Percentiles rank a stretch among this genome's conserved stretches.
Evolutionary conservation across 2,113 vertebrate genomes (phyloP).

Genomic region (Fulmarus glacialis): DNA sequence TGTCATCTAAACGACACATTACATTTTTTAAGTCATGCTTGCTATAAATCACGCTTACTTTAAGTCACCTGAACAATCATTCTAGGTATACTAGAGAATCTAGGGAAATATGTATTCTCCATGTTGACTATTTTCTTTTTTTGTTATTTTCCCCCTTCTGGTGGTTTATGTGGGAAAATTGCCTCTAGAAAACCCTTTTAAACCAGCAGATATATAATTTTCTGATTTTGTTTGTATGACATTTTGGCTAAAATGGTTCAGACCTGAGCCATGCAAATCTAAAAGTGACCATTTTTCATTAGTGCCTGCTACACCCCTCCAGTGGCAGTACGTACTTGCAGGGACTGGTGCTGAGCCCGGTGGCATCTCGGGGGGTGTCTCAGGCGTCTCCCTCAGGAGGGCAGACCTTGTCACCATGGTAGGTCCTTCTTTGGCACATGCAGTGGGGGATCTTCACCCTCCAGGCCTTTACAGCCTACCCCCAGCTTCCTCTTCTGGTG

Average conservation of each 20-base stretch:
- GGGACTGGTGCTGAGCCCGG: not conserved
- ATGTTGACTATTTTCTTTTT: not conserved
- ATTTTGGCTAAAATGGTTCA: not conserved
- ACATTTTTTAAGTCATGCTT: not conserved
- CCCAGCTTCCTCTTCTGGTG: not conserved
- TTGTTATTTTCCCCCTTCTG: not conserved
- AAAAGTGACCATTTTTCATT: not conserved
- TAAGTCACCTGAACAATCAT: not conserved
- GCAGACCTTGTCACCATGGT: not conserved
- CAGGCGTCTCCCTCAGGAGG: not conserved
- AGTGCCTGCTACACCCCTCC: no score
- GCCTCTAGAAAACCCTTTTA: not conserved
- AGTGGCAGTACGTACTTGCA: not conserved
- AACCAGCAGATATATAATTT: not conserved
- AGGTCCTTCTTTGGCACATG: not conserved
- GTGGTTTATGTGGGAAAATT: not conserved
- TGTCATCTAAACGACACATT: not conserved
- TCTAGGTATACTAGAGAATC: not conserved
- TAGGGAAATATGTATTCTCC: not conserved
- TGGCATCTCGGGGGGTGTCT: not conserved
- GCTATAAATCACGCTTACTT: not conserved
- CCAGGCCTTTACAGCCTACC: not conserved
- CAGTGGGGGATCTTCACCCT: not conserved
- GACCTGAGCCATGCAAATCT: not conserved
- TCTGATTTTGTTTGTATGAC: not conserved